These are phyloP conservation scores for Muraenolepis orangiensis DNA, from an alignment of 2,797 vertebrate species.

Conservation along the genomic window DNA sequence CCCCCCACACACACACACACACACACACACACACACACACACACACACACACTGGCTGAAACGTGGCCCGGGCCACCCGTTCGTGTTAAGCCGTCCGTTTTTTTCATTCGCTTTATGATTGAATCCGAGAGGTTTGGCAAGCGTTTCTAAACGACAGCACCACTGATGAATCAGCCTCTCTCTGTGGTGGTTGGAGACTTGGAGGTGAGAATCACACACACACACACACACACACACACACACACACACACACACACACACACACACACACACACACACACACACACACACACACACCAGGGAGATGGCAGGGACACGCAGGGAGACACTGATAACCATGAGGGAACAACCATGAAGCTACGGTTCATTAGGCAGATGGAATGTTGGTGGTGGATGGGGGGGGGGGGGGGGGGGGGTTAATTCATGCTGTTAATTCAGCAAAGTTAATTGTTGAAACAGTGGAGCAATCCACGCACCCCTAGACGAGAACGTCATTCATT, in stretches of 20 bases:
- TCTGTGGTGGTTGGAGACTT: constrained; percentile 71
- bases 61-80: constrained; percentile 47
- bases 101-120: constrained; percentile 69
- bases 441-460: constrained; percentile 39
- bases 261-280: constrained; percentile 64
- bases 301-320: constrained; percentile 47
- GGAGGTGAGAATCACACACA: constrained; percentile 73
- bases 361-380: constrained; percentile 32
- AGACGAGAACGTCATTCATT: constrained; percentile 39
- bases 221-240: constrained; percentile 64
- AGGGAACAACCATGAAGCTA: constrained; percentile 43
- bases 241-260: constrained; percentile 61
- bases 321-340: constrained; percentile 45
- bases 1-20: too few relatives aligned
- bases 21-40: too few relatives aligned
- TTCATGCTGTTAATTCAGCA: constrained; percentile 7
- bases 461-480: constrained; percentile 13
- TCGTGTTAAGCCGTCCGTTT: constrained; percentile 50
- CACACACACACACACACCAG: constrained; percentile 60
- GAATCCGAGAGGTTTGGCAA: constrained; percentile 75
- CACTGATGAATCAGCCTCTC: constrained; percentile 75
- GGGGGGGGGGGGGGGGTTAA: not conserved
- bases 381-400: constrained; percentile 9
- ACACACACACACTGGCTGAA: too few relatives aligned
- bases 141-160: constrained; percentile 69